Base-by-base conservation (phyloP, 2,113 vertebrate species). In the Cephalopterus ornatus region DNA sequence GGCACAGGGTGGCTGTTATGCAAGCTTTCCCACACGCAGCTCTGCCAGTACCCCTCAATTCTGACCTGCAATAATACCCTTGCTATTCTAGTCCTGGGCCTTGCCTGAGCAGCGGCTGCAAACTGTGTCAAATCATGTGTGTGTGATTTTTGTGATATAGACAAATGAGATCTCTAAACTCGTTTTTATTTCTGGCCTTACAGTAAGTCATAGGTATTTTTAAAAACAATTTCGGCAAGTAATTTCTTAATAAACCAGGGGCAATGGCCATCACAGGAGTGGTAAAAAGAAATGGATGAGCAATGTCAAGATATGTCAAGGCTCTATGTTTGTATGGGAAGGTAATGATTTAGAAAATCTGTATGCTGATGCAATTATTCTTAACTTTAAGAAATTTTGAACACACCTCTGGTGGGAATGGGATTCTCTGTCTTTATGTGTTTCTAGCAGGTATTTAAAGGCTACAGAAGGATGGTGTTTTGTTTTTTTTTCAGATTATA, bases 321-420 rank as follows among this genome's bases (percentile, higher is more conserved):
- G 1, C 68, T 39, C 61, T 72, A 33, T 94, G 95, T 97, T 97
- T 97, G 95, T 96, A 80, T 84, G 93, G 96, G 81, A 88, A 97
- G 91, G 89, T 95, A 97, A 97, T 96, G 97, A 95, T 97, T 97
- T 97, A 83, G 96, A 97, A 97, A 97, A 97, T 96, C 96, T 93
- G 3, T 74, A 46, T 88, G 93, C 95, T 91, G 77, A 91, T 97
- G 96, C 93, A 95, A 92, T 97, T 97, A 94, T 93, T 95, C 83
- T 85, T 96, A 97, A 95, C 92, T 97, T 90, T 77, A 91, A 95
- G 94, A 97, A 97, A 96, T 96, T 96, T 96, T 95, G 49, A 84
- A 35, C 14, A 27, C 53, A 47, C 50, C 32, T 93, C 91, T 97
- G 91, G 42, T 95, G 66, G 92, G 93, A 97, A 89, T 94, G 91